These are phyloP conservation scores for Elysia chlorotica DNA, from an alignment of 1,140 invertebrate genomes.

Conservation along the genomic window DNA sequence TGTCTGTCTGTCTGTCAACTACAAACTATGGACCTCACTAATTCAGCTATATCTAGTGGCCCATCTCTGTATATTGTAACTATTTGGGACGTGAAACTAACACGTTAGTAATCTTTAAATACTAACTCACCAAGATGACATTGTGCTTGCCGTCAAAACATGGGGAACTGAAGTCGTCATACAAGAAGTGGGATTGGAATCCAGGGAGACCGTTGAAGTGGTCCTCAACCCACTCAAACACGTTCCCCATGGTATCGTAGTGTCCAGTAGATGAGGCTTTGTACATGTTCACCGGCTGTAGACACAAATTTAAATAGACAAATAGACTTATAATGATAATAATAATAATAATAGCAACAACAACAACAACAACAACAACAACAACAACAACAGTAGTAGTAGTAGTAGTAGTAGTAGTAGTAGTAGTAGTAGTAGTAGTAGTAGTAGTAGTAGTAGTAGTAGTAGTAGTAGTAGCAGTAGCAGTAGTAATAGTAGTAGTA, in stretches of 20 bases:
- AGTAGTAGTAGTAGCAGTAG: background rate
- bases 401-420: background rate
- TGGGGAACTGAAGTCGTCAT: slow-evolving; percentile 60
- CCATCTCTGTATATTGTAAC: too few relatives aligned
- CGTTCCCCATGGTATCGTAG: slow-evolving; percentile 60
- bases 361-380: background rate
- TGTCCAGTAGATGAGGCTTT: slow-evolving; percentile 49
- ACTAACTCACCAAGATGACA: slow-evolving; percentile 52
- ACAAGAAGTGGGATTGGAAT: slow-evolving; percentile 49
- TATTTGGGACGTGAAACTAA: too few relatives aligned
- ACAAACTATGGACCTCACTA: too few relatives aligned
- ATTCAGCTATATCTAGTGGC: too few relatives aligned
- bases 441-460: background rate
- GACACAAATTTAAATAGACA: too few relatives aligned
- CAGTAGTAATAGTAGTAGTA: background rate
- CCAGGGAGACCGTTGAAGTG: slow-evolving; percentile 59
- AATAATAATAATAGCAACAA: background rate
- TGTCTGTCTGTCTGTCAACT: background rate
- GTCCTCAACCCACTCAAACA: slow-evolving; percentile 62
- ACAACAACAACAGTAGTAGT: background rate
- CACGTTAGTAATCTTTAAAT: too few relatives aligned
- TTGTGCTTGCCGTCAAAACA: slow-evolving; percentile 61
- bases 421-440: background rate
- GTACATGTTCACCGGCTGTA: slow-evolving; percentile 58
- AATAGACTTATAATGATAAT: too few relatives aligned